A percentile compares a stretch with the other conserved stretches of the same genome.
phyloP scores from a whole-genome alignment of 1,140 invertebrate species.

The Brachionus plicatilis region DNA sequence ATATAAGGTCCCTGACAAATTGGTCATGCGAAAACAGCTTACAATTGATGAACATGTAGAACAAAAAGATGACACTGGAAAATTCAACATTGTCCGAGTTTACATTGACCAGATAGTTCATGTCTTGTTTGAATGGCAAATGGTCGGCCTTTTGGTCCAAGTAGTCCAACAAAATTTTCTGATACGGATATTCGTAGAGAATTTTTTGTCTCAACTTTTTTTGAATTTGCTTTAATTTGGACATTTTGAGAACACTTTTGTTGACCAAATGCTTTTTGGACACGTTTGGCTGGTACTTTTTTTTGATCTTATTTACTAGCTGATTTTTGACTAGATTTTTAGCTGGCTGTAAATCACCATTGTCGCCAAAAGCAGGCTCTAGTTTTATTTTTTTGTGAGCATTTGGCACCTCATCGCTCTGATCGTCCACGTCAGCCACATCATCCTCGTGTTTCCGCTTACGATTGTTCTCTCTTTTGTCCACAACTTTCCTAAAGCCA shows the following conservation, averaged over 20 bases:
- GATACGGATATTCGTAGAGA: slow-evolving; percentile 26
- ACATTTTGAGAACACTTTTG: background rate
- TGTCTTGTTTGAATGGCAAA: background rate
- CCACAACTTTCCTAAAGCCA: background rate
- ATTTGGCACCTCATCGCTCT: background rate
- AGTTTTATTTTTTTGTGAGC: slow-evolving; percentile 8
- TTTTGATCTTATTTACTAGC: background rate
- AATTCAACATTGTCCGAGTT: slow-evolving; percentile 8
- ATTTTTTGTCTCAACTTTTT: slow-evolving; percentile 7
- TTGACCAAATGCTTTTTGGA: background rate
- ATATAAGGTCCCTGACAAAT: slow-evolving; percentile 1
- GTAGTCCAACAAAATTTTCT: slow-evolving; percentile 32
- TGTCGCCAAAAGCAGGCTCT: background rate
- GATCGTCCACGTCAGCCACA: background rate
- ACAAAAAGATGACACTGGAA: background rate
- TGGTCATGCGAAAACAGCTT: slow-evolving; percentile 39
- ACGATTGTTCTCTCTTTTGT: background rate
- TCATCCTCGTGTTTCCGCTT: background rate
- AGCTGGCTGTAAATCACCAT: background rate
- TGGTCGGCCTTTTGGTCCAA: background rate
- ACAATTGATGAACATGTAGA: slow-evolving; percentile 33
- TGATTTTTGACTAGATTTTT: background rate
- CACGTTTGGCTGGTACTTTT: background rate
- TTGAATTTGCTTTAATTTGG: background rate
- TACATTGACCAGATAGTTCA: background rate